Percentiles rank a stretch among this genome's conserved stretches.
phyloP scores from a whole-genome alignment of 2,797 vertebrate genomes.

The Tinamus major region DNA sequence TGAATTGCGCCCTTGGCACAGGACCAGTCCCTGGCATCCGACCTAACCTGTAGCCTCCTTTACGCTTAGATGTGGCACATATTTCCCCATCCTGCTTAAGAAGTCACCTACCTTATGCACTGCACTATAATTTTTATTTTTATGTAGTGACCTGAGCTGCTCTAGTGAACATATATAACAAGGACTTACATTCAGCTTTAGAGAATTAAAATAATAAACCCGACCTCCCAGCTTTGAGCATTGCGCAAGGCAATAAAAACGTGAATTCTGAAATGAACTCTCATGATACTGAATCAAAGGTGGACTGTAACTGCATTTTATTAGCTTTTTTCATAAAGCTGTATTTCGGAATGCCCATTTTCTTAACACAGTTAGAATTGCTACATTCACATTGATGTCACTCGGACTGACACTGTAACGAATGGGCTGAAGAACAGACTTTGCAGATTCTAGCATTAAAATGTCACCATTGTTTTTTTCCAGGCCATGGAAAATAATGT shows the following conservation, averaged over 20 bases:
- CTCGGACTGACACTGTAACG: slow-evolving; percentile 42
- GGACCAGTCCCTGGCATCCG: background rate
- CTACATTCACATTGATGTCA: slow-evolving; percentile 9
- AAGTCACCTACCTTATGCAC: slow-evolving; percentile 5
- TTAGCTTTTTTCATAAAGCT: slow-evolving; percentile 58
- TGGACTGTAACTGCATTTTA: slow-evolving; percentile 71
- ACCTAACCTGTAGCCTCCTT: background rate
- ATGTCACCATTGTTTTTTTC: slow-evolving; percentile 57
- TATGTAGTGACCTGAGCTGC: slow-evolving; percentile 52
- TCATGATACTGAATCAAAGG: slow-evolving; percentile 65
- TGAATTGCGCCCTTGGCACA: background rate
- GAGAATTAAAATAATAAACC: slow-evolving; percentile 73
- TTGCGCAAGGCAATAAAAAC: slow-evolving; percentile 42
- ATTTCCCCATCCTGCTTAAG: slow-evolving; percentile 31
- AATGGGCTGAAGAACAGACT: slow-evolving; percentile 39
- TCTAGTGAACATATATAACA: slow-evolving; percentile 56
- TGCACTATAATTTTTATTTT: slow-evolving; percentile 55
- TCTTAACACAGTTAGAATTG: slow-evolving; percentile 7
- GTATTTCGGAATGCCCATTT: slow-evolving; percentile 41
- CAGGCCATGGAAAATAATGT: slow-evolving; percentile 56
- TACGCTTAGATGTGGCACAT: background rate
- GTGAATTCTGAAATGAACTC: slow-evolving; percentile 49
- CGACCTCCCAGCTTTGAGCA: slow-evolving; percentile 46
- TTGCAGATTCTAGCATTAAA: slow-evolving; percentile 54
- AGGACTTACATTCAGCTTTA: slow-evolving; percentile 55